Base-by-base conservation (phyloP, 1,140 invertebrate species). In the Cydia fagiglandana region DNA sequence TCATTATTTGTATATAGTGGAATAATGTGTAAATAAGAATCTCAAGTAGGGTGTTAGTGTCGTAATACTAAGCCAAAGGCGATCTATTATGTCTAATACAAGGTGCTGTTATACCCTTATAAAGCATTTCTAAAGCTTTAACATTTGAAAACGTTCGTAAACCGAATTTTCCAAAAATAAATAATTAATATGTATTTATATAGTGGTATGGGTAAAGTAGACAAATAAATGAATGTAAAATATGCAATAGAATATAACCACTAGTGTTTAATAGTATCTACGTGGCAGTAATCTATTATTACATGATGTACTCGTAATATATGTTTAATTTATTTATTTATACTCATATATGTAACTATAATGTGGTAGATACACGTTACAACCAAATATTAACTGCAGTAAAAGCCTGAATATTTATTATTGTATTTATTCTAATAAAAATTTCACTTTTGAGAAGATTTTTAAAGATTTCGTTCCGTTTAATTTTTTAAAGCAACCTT, bases 31-130 rank as follows among this genome's bases (percentile, higher is more conserved):
- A 80, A 82, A 79, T 81, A 81, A 77, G 83, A 88, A 86, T 87
- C 84, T 87, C 84, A 74, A 82, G 77, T 78, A 66, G 53, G 79
- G 80, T 80, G 79, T 76, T 79, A 78, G 45, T 86, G 81, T 77
- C 75, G 82, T 83, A 82, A 88, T 85, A 88, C 78, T 89, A 84
- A 90, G 90, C 90, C 90, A 91, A 91, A 91, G 88, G 90, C 88
- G 84, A 86, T 85, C 84, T 76, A 80, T 80, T 86, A 86, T 82
- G 85, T 90, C 80, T 86, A 85, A 84, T 83, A 84, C 82, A 86
- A 88, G 89, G 90, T 92, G 89, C 89, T 92, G 88, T 89, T 79
- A 81, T 78, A 79, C 77, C 85, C 84, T 84, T 88, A 78, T 86
- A 85, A 81, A 78, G 86, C 81, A 81, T 82, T 85, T 83, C 81